Conservation (phyloP, 2,797 vertebrate genomes). For the Pelodytes ibericus region DNA sequence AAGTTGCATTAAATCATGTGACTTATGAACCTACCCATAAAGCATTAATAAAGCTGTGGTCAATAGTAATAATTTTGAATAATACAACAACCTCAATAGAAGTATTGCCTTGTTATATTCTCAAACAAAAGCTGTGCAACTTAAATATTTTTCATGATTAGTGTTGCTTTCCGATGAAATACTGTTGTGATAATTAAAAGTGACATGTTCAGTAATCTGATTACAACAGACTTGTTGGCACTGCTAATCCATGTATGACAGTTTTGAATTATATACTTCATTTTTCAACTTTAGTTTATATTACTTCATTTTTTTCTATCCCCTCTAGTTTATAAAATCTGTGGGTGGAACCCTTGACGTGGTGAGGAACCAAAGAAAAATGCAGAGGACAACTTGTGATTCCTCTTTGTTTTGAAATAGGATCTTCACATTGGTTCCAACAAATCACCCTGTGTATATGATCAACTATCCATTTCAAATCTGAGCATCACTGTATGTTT, state of each 20-base stretch:
- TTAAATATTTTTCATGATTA: neutral
- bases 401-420: constrained; percentile 36
- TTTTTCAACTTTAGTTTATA: constrained; percentile 23
- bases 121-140: too few relatives aligned
- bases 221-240: constrained; percentile 16
- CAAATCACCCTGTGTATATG: constrained; percentile 8
- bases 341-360: constrained; percentile 22
- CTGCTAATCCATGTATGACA: constrained; percentile 28
- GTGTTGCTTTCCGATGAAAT: too few relatives aligned
- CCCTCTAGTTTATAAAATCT: constrained; percentile 30
- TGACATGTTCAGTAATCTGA: constrained; percentile 3
- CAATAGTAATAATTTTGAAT: too few relatives aligned
- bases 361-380: constrained; percentile 8
- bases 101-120: too few relatives aligned
- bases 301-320: constrained; percentile 40
- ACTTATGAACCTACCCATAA: too few relatives aligned
- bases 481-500: neutral
- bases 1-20: too few relatives aligned
- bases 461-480: constrained; percentile 3
- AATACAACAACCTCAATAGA: too few relatives aligned
- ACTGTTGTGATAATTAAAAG: neutral
- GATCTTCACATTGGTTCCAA: constrained; percentile 10
- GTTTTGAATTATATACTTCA: constrained; percentile 1
- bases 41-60: too few relatives aligned
- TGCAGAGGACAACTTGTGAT: constrained; percentile 7